Percentiles rank a stretch among this genome's conserved stretches.
These are phyloP conservation scores for Orbicella faveolata DNA, from an alignment of 64 coral and sea anemone species.

Conservation along the genomic window DNA sequence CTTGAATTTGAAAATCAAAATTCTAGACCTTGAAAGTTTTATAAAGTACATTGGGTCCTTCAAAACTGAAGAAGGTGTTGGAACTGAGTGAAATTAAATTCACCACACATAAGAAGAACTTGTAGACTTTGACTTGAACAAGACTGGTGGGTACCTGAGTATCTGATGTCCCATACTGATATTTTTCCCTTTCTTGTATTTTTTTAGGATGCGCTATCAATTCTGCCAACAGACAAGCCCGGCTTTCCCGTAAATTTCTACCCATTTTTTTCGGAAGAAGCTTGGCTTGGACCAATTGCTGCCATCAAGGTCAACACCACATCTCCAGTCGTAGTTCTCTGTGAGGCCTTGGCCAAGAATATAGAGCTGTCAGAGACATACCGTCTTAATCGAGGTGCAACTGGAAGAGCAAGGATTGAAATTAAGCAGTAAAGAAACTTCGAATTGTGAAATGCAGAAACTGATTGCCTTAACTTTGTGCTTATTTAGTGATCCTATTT, in stretches of 20 bases:
- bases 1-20: too few species aligned
- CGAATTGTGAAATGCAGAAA: background rate
- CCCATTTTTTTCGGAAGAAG: slow-evolving; percentile 62
- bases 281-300: slow-evolving; percentile 72
- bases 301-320: slow-evolving; percentile 61
- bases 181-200: background rate
- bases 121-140: too few species aligned
- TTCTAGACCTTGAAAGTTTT: too few species aligned
- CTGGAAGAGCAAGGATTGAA: slow-evolving; percentile 67
- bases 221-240: slow-evolving; percentile 39
- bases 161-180: too few species aligned
- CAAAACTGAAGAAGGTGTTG: too few species aligned
- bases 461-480: background rate
- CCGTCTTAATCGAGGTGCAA: slow-evolving; percentile 75
- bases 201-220: background rate
- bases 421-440: slow-evolving; percentile 18
- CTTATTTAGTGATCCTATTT: background rate
- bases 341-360: slow-evolving; percentile 69
- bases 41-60: too few species aligned
- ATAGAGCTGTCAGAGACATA: slow-evolving; percentile 62
- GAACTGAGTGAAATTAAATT: too few species aligned
- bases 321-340: background rate
- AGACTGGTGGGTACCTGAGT: too few species aligned
- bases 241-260: slow-evolving; percentile 77
- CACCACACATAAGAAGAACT: too few species aligned